These are phyloP conservation scores for Nasonia giraulti DNA, from an alignment of 1,140 invertebrate species.

Conservation along the genomic window DNA sequence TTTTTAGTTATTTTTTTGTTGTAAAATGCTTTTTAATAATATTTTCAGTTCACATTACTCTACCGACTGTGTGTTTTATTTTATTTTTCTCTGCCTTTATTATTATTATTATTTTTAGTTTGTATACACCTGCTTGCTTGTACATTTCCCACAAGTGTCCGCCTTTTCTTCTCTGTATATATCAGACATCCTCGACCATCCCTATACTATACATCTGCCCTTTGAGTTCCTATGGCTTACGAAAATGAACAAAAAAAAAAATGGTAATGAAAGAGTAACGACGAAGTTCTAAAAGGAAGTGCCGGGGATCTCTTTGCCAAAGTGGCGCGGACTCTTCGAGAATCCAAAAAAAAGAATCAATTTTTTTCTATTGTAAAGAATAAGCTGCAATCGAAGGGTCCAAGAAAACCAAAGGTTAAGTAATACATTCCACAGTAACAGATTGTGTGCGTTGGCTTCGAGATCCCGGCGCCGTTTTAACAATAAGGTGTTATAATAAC, in stretches of 20 bases:
- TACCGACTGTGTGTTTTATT: slow-evolving; percentile 64
- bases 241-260: not conserved
- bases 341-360: not conserved
- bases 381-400: slow-evolving; percentile 11
- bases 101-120: slow-evolving; percentile 45
- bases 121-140: slow-evolving; percentile 15
- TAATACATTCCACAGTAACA: slow-evolving; percentile 33
- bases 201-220: not conserved
- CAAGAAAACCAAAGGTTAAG: not conserved
- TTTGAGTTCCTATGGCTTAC: slow-evolving; percentile 26
- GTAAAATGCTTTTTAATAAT: slow-evolving; percentile 77
- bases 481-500: slow-evolving; percentile 9
- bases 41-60: slow-evolving; percentile 75
- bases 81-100: slow-evolving; percentile 58
- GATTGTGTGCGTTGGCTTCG: not conserved
- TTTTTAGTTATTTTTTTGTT: slow-evolving; percentile 76
- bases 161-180: slow-evolving; percentile 6
- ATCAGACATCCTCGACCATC: not conserved
- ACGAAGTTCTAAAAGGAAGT: slow-evolving; percentile 15
- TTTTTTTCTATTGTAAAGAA: not conserved
- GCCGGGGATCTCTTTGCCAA: slow-evolving; percentile 35
- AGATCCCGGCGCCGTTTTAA: slow-evolving; percentile 32
- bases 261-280: slow-evolving; percentile 2
- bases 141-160: not conserved
- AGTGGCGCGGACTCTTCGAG: not conserved